phyloP scores from a whole-genome alignment of 1,140 invertebrate genomes.

The Calycopis cecrops region DNA sequence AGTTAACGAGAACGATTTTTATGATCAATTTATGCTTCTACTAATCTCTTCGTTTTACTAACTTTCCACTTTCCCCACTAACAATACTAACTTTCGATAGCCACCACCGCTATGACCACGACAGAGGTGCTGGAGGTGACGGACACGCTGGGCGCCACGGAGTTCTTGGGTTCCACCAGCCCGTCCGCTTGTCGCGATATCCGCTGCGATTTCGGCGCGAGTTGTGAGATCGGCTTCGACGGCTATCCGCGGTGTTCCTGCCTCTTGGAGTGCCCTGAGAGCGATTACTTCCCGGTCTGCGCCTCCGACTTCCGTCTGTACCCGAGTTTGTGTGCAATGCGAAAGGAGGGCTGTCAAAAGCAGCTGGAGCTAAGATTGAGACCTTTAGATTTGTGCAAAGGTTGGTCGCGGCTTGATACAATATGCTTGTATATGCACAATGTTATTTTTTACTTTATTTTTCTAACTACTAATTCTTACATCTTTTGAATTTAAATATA shows the following conservation, averaged over 20 bases:
- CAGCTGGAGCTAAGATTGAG: slow-evolving; percentile 87
- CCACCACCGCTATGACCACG: slow-evolving; percentile 66
- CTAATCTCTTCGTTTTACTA: slow-evolving; percentile 51
- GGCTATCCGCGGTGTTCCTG: slow-evolving; percentile 86
- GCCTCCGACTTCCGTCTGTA: slow-evolving; percentile 89
- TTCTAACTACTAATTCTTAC: not conserved
- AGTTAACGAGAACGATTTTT: too few relatives aligned
- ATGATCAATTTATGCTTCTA: too few relatives aligned
- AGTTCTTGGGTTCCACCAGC: slow-evolving; percentile 65
- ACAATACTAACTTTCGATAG: slow-evolving; percentile 68
- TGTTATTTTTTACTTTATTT: too few relatives aligned
- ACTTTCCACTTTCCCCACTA: slow-evolving; percentile 70
- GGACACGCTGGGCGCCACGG: slow-evolving; percentile 48
- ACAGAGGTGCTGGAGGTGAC: slow-evolving; percentile 56
- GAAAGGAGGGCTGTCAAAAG: slow-evolving; percentile 88
- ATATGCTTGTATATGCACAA: too few relatives aligned
- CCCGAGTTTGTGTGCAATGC: slow-evolving; percentile 89
- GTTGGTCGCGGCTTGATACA: slow-evolving; percentile 57
- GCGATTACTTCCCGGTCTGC: slow-evolving; percentile 84
- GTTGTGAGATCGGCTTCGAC: slow-evolving; percentile 85
- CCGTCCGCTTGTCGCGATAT: slow-evolving; percentile 85
- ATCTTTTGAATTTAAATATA: not conserved
- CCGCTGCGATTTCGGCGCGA: slow-evolving; percentile 88
- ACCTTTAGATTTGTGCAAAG: slow-evolving; percentile 89
- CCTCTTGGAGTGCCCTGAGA: slow-evolving; percentile 81